Conservation (phyloP, 2,113 vertebrate genomes). For the Etia nguti region DNA sequence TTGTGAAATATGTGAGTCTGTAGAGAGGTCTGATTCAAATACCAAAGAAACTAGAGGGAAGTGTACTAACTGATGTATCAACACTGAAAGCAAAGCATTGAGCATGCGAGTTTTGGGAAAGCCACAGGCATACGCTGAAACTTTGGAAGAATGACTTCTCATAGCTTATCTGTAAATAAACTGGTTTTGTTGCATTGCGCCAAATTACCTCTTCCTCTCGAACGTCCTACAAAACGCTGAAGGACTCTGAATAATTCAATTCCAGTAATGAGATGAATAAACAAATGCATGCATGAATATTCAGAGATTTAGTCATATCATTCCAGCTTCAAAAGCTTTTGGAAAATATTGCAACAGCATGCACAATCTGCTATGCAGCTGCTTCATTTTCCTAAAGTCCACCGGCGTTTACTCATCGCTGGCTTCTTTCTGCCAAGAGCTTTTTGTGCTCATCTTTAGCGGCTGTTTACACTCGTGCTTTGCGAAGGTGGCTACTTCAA, state of each 20-base stretch:
- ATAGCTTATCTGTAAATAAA: neutral
- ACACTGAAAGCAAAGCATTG: neutral
- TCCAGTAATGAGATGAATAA: slow-evolving; percentile 62
- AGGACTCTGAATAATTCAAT: slow-evolving; percentile 65
- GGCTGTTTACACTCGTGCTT: neutral
- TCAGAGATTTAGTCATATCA: slow-evolving; percentile 61
- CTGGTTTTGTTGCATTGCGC: neutral
- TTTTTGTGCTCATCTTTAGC: neutral
- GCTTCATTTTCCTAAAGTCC: slow-evolving; percentile 52
- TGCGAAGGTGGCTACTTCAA: neutral
- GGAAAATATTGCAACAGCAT: slow-evolving; percentile 66
- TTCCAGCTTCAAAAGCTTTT: slow-evolving; percentile 63
- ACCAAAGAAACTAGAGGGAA: neutral
- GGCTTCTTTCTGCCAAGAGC: neutral
- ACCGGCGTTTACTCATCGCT: slow-evolving; percentile 22
- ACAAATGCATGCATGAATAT: slow-evolving; percentile 73
- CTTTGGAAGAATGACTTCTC: neutral
- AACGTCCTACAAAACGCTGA: slow-evolving; percentile 55
- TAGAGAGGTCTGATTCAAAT: neutral
- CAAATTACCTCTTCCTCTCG: slow-evolving; percentile 32
- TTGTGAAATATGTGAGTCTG: neutral
- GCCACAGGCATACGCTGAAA: neutral
- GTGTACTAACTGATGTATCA: neutral
- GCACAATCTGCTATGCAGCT: slow-evolving; percentile 68
- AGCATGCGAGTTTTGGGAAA: neutral